These are phyloP conservation scores for Lytechinus variegatus DNA, from an alignment of 35 echinoderm and acorn worm species.

Conservation along the genomic window DNA sequence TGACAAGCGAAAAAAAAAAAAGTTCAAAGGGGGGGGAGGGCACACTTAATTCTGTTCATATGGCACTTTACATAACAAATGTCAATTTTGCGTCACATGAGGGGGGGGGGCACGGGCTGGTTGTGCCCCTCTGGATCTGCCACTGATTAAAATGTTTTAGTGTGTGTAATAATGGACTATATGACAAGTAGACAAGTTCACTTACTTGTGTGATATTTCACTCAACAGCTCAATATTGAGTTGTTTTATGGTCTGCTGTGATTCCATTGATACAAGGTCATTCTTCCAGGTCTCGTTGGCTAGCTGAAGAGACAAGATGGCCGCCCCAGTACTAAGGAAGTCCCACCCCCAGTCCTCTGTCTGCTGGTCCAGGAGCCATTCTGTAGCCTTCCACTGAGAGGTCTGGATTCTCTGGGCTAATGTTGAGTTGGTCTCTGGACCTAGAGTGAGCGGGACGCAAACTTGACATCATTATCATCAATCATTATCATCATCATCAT, in stretches of 20 bases:
- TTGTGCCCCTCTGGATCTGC: too few relatives aligned
- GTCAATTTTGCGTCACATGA: too few relatives aligned
- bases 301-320: conserved; percentile 66
- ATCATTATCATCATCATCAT: too few relatives aligned
- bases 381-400: conserved; percentile 36
- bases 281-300: conserved; percentile 60
- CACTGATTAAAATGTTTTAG: too few relatives aligned
- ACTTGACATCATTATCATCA: too few relatives aligned
- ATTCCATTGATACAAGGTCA: background rate
- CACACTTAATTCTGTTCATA: too few relatives aligned
- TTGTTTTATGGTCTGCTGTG: conserved; percentile 63
- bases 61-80: too few relatives aligned
- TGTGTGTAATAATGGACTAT: too few relatives aligned
- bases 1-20: too few relatives aligned
- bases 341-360: conserved; percentile 54
- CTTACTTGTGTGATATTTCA: conserved; percentile 42
- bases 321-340: conserved; percentile 25
- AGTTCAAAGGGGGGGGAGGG: too few relatives aligned
- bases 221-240: conserved; percentile 67
- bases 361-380: conserved; percentile 59
- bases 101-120: too few relatives aligned
- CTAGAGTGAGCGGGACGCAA: background rate
- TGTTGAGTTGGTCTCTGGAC: background rate
- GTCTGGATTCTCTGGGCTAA: conserved; percentile 8
- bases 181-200: too few relatives aligned